Percentiles rank a stretch among this genome's conserved stretches.
Conservation (phyloP, 2,888 invertebrate genomes). For the Cacoxenus indagator region DNA sequence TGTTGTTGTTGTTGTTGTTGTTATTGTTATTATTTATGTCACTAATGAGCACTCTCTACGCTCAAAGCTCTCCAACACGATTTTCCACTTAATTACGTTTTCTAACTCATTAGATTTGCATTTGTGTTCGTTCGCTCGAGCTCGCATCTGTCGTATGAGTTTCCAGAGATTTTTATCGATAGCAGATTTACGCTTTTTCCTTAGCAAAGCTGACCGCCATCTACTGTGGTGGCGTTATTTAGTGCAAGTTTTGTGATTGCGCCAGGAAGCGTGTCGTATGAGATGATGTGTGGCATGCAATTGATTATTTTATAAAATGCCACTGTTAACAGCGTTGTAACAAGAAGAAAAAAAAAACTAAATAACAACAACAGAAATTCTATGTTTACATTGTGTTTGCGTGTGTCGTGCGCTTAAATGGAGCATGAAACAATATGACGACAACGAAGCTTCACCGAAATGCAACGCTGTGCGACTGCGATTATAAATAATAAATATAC, state of each 20-base stretch:
- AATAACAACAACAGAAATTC: too few species aligned
- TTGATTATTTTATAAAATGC: background rate
- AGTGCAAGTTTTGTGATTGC: background rate
- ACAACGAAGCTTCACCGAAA: too few species aligned
- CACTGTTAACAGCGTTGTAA: background rate
- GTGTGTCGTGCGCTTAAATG: background rate
- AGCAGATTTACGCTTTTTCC: background rate
- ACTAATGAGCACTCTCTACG: too few species aligned
- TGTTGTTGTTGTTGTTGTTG: background rate
- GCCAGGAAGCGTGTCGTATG: background rate
- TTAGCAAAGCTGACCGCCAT: background rate
- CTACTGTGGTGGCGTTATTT: background rate
- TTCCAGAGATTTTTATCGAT: background rate
- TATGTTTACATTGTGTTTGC: background rate
- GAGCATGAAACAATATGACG: too few species aligned
- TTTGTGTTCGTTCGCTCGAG: background rate
- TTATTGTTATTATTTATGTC: background rate
- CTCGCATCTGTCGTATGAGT: background rate
- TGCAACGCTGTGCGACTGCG: too few species aligned
- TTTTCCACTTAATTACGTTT: constrained; percentile 55
- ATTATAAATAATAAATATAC: too few species aligned
- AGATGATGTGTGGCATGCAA: background rate
- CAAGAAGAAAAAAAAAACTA: background rate
- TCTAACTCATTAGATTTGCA: constrained; percentile 32
- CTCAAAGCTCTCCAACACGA: constrained; percentile 50